phyloP scores from a whole-genome alignment of 2,797 vertebrate genomes.

The Stomatorhinus walkeri region DNA sequence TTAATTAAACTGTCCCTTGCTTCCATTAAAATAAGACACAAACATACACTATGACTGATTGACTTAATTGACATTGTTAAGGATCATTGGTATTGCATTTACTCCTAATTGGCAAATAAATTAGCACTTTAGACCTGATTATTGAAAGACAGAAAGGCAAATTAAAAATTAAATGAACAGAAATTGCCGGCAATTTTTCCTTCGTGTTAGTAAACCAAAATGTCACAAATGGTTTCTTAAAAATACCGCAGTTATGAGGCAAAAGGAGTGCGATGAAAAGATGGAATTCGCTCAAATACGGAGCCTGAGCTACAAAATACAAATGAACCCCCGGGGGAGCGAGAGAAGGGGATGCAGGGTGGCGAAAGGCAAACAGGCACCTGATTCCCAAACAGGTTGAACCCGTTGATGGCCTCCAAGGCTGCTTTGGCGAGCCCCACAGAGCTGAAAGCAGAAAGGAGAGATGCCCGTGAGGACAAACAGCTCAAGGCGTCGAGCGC shows the following conservation, averaged over 20 bases:
- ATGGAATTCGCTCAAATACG: not conserved
- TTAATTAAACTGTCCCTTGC: not conserved
- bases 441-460: slow-evolving; percentile 62
- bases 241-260: not conserved
- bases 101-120: slow-evolving; percentile 7
- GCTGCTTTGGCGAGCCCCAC: slow-evolving; percentile 95
- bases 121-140: slow-evolving; percentile 4
- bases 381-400: slow-evolving; percentile 99
- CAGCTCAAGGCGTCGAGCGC: not conserved
- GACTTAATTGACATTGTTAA: slow-evolving; percentile 3
- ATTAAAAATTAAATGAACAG: slow-evolving; percentile 9
- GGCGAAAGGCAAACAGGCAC: slow-evolving; percentile 50
- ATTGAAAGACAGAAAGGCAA: slow-evolving; percentile 4
- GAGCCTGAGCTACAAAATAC: not conserved
- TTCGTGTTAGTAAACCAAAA: not conserved
- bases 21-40: slow-evolving; percentile 6
- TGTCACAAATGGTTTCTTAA: not conserved
- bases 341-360: too few relatives aligned
- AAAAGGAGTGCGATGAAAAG: not conserved
- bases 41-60: slow-evolving; percentile 2
- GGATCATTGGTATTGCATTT: slow-evolving; percentile 9
- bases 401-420: slow-evolving; percentile 95
- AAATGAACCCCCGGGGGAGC: not conserved
- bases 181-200: not conserved
- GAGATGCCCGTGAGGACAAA: not conserved